phyloP scores from a whole-genome alignment of 1,140 invertebrate species.

The Bombus cullumanus region DNA sequence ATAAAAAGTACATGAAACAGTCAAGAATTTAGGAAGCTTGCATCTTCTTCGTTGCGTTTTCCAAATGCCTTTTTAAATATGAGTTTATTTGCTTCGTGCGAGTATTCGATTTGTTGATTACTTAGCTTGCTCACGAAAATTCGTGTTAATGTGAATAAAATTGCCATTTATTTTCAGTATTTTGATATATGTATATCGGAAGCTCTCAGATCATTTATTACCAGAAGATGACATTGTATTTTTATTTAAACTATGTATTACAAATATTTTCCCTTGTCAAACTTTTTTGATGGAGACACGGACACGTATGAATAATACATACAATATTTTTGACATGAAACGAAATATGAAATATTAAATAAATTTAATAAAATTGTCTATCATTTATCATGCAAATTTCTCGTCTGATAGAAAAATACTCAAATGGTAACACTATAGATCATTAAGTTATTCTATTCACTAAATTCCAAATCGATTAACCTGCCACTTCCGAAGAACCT shows the following conservation, averaged over 20 bases:
- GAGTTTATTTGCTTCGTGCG: background rate
- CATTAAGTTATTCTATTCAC: background rate
- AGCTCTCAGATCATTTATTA: no score
- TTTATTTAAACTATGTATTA: no score
- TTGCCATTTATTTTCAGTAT: no score
- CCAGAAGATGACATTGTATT: no score
- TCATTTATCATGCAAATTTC: background rate
- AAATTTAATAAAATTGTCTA: background rate
- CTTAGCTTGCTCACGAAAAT: background rate
- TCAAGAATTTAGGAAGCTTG: conserved; percentile 32
- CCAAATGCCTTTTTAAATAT: background rate
- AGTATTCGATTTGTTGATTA: no score
- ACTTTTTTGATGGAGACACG: no score
- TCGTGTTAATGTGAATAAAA: background rate
- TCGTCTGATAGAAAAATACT: background rate
- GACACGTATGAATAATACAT: no score
- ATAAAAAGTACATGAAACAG: background rate
- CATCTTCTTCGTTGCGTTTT: background rate
- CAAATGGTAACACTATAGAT: no score
- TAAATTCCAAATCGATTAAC: background rate
- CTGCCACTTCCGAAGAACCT: background rate
- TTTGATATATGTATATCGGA: no score
- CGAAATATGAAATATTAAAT: no score
- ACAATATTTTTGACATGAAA: no score
- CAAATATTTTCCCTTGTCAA: no score